Base-by-base conservation (phyloP, 2,888 invertebrate genomes). In the Callyntrura guangdongensis region DNA sequence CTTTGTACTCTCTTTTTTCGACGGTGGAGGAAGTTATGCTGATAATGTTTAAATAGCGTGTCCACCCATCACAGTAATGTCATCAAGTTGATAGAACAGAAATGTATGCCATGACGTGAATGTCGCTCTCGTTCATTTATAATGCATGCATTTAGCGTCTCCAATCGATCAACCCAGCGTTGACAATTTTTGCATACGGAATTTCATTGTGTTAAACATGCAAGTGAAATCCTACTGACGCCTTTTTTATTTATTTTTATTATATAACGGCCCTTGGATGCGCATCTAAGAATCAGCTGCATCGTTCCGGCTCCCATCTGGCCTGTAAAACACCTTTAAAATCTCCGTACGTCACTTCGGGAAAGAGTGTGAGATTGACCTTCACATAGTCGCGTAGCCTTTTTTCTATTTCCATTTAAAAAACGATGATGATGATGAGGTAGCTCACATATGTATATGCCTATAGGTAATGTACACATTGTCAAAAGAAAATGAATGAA, bases 331-430 rank as follows among this genome's bases (percentile, higher is more conserved):
- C 17, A n/a, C 36, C 36, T 36, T 36, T 36, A 12, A 36, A 49
- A 59, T 79, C 22, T 9, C 22, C 9, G 8, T 47, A 47, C 6
- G 20, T 59, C 59, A 56, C 36, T 4, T 36, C 36, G 3, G 27
- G 36, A 61, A 85, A 85, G 56, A 9, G 74, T 17, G 53, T 74
- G 74, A 85, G 74, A 85, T 85, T 85, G 59, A 85, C 85, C 85
- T 85, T 59, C 69, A 14, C 59, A 27, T n/a, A 36, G 27, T 17
- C 45, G 36, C n/a, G 25, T 17, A 27, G 25, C 27, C 25, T 22
- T 69, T 22, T n/a, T 49, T 49, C 22, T 45, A 0, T 59, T 81
- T 49, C 22, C 72, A 0, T 59, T 81, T 81, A 81, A 81, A 81
- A 81, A 61, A 20, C 53, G 36, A n/a, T 36, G n/a, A 27, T 69